Evolutionary conservation across 2,113 vertebrate genomes (phyloP).

Genomic region (Scopus umbretta): DNA sequence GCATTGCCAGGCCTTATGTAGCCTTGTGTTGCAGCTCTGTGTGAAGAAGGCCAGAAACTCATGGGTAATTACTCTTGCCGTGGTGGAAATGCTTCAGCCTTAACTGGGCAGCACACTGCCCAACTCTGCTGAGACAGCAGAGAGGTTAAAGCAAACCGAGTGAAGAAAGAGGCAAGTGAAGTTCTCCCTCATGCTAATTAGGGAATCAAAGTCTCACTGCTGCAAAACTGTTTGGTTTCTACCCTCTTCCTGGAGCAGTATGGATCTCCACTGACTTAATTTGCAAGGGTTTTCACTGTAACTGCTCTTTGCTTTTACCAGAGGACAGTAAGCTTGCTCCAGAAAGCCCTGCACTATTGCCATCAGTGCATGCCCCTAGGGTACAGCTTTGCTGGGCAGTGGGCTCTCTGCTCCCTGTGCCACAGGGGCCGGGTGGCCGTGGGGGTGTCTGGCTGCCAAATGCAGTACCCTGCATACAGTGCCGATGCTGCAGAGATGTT

Average conservation of each 20-base stretch:
- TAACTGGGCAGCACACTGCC: not conserved
- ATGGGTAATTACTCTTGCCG: not conserved
- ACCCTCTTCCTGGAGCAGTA: not conserved
- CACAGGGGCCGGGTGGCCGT: not conserved
- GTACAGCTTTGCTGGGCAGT: not conserved
- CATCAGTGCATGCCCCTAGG: not conserved
- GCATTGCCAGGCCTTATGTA: not conserved
- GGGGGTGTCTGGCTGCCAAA: fast-evolving
- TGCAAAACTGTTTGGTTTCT: not conserved
- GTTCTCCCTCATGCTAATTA: not conserved
- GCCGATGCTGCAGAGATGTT: not conserved
- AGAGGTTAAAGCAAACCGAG: not conserved
- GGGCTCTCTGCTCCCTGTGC: not conserved
- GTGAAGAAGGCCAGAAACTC: not conserved
- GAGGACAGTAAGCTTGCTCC: not conserved
- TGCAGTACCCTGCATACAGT: fast-evolving
- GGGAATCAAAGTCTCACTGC: not conserved
- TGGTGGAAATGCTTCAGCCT: not conserved
- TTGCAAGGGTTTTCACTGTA: not conserved
- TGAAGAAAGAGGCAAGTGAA: not conserved
- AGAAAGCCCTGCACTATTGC: not conserved
- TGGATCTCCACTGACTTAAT: not conserved
- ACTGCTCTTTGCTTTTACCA: not conserved
- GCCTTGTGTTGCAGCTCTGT: not conserved
- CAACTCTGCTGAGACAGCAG: fast-evolving